Evolutionary conservation across 2,113 vertebrate species (phyloP).

Genomic region (Channa argus): DNA sequence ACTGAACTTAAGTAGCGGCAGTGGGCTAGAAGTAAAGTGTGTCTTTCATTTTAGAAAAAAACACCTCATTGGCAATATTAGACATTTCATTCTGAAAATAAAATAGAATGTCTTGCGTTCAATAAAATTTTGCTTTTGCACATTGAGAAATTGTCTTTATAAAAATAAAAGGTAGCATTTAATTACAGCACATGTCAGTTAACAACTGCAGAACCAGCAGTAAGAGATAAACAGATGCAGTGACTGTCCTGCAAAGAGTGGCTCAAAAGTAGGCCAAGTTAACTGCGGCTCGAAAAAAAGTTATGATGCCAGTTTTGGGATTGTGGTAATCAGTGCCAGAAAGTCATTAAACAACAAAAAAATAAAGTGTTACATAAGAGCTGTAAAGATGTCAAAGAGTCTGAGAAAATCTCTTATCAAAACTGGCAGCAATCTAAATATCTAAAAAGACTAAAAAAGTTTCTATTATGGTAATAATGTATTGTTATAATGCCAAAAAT

Average conservation of each 20-base stretch:
- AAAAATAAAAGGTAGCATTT: neutral
- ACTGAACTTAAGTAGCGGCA: neutral
- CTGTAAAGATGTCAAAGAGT: too few relatives aligned
- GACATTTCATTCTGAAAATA: too few relatives aligned
- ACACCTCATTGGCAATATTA: neutral
- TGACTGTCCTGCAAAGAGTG: slow-evolving; percentile 11
- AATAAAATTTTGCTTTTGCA: neutral
- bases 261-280: slow-evolving; percentile 17
- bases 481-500: too few relatives aligned
- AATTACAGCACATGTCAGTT: slow-evolving; percentile 14
- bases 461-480: too few relatives aligned
- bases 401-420: too few relatives aligned
- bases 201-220: slow-evolving; percentile 3
- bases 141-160: neutral
- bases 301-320: slow-evolving; percentile 17
- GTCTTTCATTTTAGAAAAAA: neutral
- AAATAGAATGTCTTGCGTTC: neutral
- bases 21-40: too few relatives aligned
- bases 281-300: slow-evolving; percentile 7
- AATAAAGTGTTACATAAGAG: neutral
- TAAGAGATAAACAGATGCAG: slow-evolving; percentile 17
- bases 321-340: slow-evolving; percentile 4
- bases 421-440: too few relatives aligned
- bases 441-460: too few relatives aligned
- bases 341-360: slow-evolving; percentile 13